Conservation (phyloP, 2,888 invertebrate genomes). For the Brachycybe producta region DNA sequence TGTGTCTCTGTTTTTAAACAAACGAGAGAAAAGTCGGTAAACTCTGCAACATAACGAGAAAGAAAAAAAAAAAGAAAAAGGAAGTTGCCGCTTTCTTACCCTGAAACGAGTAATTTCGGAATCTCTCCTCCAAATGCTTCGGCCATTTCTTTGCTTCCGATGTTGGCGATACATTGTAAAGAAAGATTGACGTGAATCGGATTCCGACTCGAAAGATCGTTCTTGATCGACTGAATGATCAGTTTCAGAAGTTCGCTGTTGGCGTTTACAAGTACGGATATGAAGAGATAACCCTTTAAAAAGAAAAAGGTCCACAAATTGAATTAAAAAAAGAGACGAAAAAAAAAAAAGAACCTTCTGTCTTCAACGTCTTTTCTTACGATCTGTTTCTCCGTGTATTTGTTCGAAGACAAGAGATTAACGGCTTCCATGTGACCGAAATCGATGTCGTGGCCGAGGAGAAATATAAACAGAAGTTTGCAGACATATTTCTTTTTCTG, state of each 20-base stretch:
- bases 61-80: too few relatives aligned
- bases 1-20: constrained; percentile 56
- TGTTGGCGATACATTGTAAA: constrained; percentile 98
- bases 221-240: constrained; percentile 98
- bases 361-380: too few relatives aligned
- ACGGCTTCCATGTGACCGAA: constrained; percentile 99
- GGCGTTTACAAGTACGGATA: constrained; percentile 96
- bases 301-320: too few relatives aligned
- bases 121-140: constrained; percentile 97
- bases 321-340: too few relatives aligned
- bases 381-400: constrained; percentile 99
- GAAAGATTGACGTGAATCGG: constrained; percentile 98
- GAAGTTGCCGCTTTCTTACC: too few relatives aligned
- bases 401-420: constrained; percentile 96
- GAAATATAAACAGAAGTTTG: constrained; percentile 96
- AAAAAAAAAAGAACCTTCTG: too few relatives aligned
- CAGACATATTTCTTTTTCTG: constrained; percentile 99
- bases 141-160: constrained; percentile 99
- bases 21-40: constrained; percentile 2
- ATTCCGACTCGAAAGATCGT: constrained; percentile 88
- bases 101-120: constrained; percentile 94
- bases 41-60: background rate
- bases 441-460: constrained; percentile 99
- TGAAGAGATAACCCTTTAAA: constrained; percentile 91
- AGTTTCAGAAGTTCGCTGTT: constrained; percentile 98